phyloP scores from a whole-genome alignment of 2,888 invertebrate species.

The Pseudoips prasinana region DNA sequence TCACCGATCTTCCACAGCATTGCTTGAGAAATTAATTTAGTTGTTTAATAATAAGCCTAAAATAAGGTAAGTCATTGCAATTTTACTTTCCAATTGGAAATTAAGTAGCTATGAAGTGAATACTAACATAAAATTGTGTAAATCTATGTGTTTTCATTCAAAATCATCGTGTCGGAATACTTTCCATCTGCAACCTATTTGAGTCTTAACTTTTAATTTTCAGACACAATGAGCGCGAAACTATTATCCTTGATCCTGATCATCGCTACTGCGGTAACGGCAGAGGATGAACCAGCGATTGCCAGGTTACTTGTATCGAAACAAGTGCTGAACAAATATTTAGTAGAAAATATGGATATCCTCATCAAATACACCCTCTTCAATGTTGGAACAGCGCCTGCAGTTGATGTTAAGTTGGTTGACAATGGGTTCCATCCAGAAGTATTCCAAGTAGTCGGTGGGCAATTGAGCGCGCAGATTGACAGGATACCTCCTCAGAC shows the following conservation, averaged over 20 bases:
- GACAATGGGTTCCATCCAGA: constrained; percentile 97
- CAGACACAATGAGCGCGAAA: constrained; percentile 70
- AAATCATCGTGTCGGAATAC: constrained; percentile 12
- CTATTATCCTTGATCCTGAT: constrained; percentile 69
- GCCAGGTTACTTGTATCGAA: constrained; percentile 95
- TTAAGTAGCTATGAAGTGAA: background rate
- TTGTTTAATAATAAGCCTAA: constrained; percentile 32
- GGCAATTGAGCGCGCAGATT: constrained; percentile 90
- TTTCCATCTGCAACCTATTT: constrained; percentile 15
- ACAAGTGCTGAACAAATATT: constrained; percentile 96
- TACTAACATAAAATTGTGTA: background rate
- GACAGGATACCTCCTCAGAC: constrained; percentile 95
- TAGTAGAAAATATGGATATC: constrained; percentile 98
- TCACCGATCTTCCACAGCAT: constrained; percentile 42
- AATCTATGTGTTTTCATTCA: constrained; percentile 33
- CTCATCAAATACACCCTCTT: constrained; percentile 96
- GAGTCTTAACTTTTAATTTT: constrained; percentile 16
- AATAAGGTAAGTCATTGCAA: constrained; percentile 36
- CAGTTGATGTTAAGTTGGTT: constrained; percentile 92
- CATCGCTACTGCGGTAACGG: constrained; percentile 68
- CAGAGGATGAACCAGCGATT: constrained; percentile 86
- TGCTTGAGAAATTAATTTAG: constrained; percentile 23
- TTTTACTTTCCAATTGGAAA: constrained; percentile 6
- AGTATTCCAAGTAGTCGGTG: constrained; percentile 94
- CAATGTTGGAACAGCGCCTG: constrained; percentile 96